phyloP scores from a whole-genome alignment of 2,113 vertebrate species.

The Morphnarchus princeps region DNA sequence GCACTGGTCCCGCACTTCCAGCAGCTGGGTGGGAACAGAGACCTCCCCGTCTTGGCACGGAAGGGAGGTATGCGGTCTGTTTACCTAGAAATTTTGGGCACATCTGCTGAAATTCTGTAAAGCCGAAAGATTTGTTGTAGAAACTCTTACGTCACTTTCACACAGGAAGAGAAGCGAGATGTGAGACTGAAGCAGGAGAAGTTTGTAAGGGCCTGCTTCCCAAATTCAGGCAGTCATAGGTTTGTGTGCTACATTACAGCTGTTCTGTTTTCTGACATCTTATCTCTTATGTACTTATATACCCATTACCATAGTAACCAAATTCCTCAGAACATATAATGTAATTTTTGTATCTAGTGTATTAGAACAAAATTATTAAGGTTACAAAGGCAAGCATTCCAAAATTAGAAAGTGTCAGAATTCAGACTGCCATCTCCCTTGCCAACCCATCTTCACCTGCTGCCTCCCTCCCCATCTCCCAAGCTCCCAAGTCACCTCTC shows the following conservation, averaged over 20 bases:
- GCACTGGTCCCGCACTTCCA: neutral
- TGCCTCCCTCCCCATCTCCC: neutral
- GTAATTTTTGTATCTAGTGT: constrained; percentile 42
- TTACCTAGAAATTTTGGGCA: neutral
- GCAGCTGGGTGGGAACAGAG: neutral
- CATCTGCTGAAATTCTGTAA: neutral
- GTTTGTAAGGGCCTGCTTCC: neutral
- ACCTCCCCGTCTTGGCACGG: neutral
- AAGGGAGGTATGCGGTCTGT: neutral
- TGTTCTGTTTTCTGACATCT: constrained; percentile 42
- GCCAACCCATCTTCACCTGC: neutral
- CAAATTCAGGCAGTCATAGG: neutral
- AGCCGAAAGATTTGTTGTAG: neutral
- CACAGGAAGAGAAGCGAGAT: neutral
- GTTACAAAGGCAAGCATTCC: constrained; percentile 51
- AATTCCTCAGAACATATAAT: constrained; percentile 40
- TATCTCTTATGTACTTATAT: constrained; percentile 49
- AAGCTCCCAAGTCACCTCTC: neutral
- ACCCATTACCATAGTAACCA: constrained; percentile 57
- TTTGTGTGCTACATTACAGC: constrained; percentile 16
- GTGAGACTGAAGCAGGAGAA: neutral
- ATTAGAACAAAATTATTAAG: constrained; percentile 66
- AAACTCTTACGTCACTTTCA: neutral
- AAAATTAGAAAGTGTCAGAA: constrained; percentile 55
- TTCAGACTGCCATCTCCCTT: constrained; percentile 34